Base-by-base conservation (phyloP, 2,113 vertebrate species). In the Nyctibius bracteatus region DNA sequence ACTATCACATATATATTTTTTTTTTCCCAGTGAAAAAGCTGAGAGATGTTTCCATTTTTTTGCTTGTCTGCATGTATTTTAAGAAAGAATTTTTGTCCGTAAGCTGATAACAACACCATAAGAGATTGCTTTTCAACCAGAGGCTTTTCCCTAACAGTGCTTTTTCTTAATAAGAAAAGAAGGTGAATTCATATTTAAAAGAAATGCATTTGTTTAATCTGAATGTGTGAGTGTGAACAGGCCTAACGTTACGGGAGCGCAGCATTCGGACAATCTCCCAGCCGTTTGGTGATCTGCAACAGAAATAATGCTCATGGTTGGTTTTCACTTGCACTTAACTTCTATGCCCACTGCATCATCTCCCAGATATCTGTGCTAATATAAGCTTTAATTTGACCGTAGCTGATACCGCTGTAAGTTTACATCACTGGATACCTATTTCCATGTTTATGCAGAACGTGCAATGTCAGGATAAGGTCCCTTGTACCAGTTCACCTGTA, bases 191-290 rank as follows among this genome's bases (percentile, higher is more conserved):
- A 22, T 59, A 39, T 88, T 73, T 73, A 28, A 84, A 83, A 81
- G 20, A 74, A 71, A 62, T 51, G 10, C 2, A 12, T 85, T 72
- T 51, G 4, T 70, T 78, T 74, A 46, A 27, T 31, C 35, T 71
- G 20, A 75, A 2, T 43, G 35, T 68, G 39, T 52, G 59, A 39
- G 37, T 84, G 14, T 8, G 52, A 35, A 62, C 25, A 62, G 43
- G 41, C 37, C 49, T 10, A 41, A 0, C 2, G 1, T 65, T 52
- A 47, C 14, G 19, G 25, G 14, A 35, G 5, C 9, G 12, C 46
- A 63, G 35, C 24, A 16, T 71, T 51, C n/a, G 49, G 47, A 7
- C 47, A 12, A 3, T 71, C 41, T 81, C n/a, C 8, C 8, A 71
- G 49, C 28, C 0, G 0, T 52, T 30, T 24, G 59, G 35, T 58